phyloP scores from a whole-genome alignment of 23 tunicate species.

The Botrylloides violaceus region DNA sequence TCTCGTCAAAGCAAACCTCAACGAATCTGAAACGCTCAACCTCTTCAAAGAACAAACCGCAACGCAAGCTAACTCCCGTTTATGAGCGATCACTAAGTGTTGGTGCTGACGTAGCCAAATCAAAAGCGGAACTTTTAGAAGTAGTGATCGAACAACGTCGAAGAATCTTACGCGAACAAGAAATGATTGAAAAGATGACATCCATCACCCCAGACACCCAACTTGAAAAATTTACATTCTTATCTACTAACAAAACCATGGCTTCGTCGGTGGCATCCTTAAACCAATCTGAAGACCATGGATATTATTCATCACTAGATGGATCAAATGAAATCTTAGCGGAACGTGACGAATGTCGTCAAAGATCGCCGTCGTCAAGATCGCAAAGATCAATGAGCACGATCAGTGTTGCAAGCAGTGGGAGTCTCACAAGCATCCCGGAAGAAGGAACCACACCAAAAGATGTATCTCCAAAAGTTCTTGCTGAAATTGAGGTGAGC shows the following conservation, averaged over 20 bases:
- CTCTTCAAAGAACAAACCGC: background rate
- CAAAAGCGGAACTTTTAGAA: constrained; percentile 6
- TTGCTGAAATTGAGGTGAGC: constrained; percentile 33
- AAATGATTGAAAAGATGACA: background rate
- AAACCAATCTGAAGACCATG: constrained; percentile 17
- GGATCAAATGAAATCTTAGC: background rate
- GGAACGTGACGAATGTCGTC: background rate
- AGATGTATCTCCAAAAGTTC: background rate
- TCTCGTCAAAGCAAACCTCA: background rate
- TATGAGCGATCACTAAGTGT: background rate
- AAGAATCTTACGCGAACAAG: constrained; percentile 14
- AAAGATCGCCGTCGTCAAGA: background rate
- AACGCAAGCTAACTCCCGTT: background rate
- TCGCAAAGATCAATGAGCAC: constrained; percentile 15
- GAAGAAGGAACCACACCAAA: background rate
- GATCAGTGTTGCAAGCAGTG: constrained; percentile 18
- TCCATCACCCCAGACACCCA: background rate
- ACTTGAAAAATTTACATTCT: background rate
- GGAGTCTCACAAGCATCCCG: constrained; percentile 15
- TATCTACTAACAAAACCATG: background rate
- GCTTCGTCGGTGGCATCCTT: constrained; percentile 2
- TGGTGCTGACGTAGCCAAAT: background rate
- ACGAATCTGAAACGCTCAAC: background rate
- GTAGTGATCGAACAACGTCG: constrained; percentile 5
- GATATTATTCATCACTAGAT: constrained; percentile 17